Evolutionary conservation across 1,140 invertebrate species (phyloP), one percentile per base, ranked within the genome.

Genomic region (Trichonephila inaurata): DNA sequence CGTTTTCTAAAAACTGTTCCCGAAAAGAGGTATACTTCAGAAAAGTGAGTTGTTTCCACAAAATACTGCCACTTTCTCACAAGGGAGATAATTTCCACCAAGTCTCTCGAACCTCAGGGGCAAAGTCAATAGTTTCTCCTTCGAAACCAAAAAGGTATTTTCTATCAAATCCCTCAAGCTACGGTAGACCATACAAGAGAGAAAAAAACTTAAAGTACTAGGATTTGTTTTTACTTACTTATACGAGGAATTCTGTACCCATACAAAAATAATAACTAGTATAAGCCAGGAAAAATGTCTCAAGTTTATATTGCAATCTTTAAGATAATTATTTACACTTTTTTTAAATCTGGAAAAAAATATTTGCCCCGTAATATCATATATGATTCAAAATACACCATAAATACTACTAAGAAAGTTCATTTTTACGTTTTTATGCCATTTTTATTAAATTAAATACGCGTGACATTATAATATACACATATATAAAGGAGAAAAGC

Each of bases 31-130:
- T 33, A 77, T 77, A 40, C 72, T 77, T 77, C 28, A 2, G 72
- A 77, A 69, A 77, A 77, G 72, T 77, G 72, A 77, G 72, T 77
- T 77, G 72, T 77, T 77, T 77, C 72, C 72, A 19, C 72, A 40
- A 77, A 28, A 77, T 77, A 77, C 28, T 40, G 16, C 72, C 72
- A 33, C 18, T 12, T 24, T 33, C 72, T 77, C 72, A 28, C 72
- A 18, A 16, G 72, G 72, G 72, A 77, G 72, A 77, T 77, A 77
- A 77, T 77, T 77, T 77, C 72, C 28, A 77, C 72, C 72, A 33
- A 16, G 72, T 77, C 72, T 5, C 28, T 77, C 0, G 28, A 77
- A 77, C 72, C 72, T 77, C 72, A 40, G 72, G 72, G 72, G 72
- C 33, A 77, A 77, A 33, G 72, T 77, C 72, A 77, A 77, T 77